Percentiles rank a stretch among this genome's conserved stretches.
phyloP scores from a whole-genome alignment of 2,113 vertebrate species.

The Fulmarus glacialis region DNA sequence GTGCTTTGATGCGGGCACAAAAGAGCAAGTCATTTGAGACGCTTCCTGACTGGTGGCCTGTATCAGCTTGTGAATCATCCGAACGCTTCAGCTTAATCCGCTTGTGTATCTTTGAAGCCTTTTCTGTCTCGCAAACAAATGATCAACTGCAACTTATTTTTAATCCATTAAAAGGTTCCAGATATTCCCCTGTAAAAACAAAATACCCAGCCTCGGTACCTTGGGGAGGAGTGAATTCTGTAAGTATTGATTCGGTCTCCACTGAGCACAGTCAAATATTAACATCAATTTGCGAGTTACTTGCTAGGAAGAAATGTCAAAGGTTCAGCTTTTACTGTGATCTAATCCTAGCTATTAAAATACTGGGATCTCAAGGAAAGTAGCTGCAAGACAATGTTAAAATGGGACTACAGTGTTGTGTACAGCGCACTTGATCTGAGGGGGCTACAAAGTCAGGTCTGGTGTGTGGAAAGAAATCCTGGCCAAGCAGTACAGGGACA shows the following conservation, averaged over 20 bases:
- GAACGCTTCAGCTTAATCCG: conserved; percentile 18
- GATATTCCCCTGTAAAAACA: conserved; percentile 24
- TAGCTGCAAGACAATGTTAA: neutral
- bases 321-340: conserved; percentile 1
- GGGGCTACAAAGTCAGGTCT: neutral
- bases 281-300: conserved; percentile 12
- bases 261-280: conserved; percentile 10
- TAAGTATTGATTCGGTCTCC: neutral
- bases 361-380: neutral
- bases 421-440: neutral
- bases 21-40: conserved; percentile 27
- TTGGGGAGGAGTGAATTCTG: neutral
- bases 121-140: conserved; percentile 54
- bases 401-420: neutral
- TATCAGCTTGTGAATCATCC: conserved; percentile 19
- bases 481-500: neutral
- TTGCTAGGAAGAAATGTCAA: conserved; percentile 8
- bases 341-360: conserved; percentile 28
- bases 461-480: neutral
- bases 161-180: conserved; percentile 61
- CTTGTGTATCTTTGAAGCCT: conserved; percentile 53
- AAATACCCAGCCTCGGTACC: neutral
- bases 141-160: conserved; percentile 55
- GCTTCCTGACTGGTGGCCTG: conserved; percentile 40
- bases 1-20: conserved; percentile 26